Percentiles rank a stretch among this genome's conserved stretches.
Evolutionary conservation across 2,113 vertebrate genomes (phyloP).

Genomic region (Felis chaus): DNA sequence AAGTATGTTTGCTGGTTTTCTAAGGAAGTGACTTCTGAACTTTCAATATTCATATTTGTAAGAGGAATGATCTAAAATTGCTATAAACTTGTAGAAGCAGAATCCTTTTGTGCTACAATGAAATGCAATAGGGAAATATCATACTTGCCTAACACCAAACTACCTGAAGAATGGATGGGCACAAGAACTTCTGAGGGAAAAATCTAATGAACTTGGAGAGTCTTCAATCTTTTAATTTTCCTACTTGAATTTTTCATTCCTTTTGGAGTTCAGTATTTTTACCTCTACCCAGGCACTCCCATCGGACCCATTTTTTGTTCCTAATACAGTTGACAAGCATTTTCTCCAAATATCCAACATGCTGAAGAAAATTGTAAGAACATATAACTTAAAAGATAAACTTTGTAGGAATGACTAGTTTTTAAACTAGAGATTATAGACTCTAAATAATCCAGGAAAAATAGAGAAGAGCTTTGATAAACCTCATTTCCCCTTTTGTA

Average conservation of each 20-base stretch:
- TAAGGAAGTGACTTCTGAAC: not conserved
- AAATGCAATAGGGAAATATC: not conserved
- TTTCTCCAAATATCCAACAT: not conserved
- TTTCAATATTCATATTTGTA: constrained; percentile 31
- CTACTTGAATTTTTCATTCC: not conserved
- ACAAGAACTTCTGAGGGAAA: not conserved
- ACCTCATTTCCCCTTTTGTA: not conserved
- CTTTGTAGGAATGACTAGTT: constrained; percentile 11
- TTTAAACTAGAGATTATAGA: not conserved
- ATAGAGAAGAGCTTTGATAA: constrained; percentile 43
- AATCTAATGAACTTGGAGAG: not conserved
- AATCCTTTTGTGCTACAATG: not conserved
- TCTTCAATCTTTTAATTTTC: not conserved
- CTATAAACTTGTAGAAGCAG: not conserved
- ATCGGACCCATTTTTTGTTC: constrained; percentile 32
- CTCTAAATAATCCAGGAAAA: not conserved
- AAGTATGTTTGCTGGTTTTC: constrained; percentile 31
- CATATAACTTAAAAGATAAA: constrained; percentile 3
- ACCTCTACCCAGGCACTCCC: not conserved
- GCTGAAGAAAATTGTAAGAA: constrained; percentile 23
- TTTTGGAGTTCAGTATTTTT: constrained; percentile 50
- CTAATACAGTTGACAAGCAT: not conserved
- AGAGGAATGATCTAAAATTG: not conserved
- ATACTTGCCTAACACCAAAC: not conserved
- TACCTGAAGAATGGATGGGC: not conserved